Conservation (phyloP, 2,888 invertebrate species). For the Sesia bembeciformis region DNA sequence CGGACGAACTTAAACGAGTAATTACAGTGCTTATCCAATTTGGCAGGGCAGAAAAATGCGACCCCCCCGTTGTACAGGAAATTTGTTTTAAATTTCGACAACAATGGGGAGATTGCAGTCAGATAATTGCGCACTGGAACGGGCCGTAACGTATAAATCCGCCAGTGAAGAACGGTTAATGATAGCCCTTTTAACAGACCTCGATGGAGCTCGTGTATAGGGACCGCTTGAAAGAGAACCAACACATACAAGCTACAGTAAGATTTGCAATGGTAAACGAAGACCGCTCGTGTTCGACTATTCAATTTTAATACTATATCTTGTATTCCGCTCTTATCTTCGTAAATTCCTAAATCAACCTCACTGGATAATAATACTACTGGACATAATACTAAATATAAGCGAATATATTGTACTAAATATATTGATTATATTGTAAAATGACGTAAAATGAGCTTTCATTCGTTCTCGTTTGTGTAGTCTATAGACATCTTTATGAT, state of each 20-base stretch:
- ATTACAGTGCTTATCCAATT: slow-evolving; percentile 73
- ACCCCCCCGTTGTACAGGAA: slow-evolving; percentile 65
- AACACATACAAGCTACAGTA: slow-evolving; percentile 9
- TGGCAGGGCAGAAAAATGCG: slow-evolving; percentile 68
- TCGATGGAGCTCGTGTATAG: slow-evolving; percentile 12
- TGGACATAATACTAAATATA: too few species aligned
- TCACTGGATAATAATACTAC: too few species aligned
- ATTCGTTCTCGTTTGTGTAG: slow-evolving; percentile 6
- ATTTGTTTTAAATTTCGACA: slow-evolving; percentile 74
- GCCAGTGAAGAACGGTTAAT: slow-evolving; percentile 61
- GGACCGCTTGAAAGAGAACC: slow-evolving; percentile 29
- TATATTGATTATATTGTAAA: too few species aligned
- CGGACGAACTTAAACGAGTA: slow-evolving; percentile 49
- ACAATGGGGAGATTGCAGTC: slow-evolving; percentile 68
- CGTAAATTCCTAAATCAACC: too few species aligned
- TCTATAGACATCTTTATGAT: slow-evolving; percentile 34
- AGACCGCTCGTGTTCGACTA: too few species aligned
- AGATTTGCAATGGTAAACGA: too few species aligned
- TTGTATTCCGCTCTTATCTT: too few species aligned
- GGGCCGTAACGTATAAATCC: slow-evolving; percentile 65
- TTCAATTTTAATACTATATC: too few species aligned
- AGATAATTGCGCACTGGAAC: slow-evolving; percentile 65
- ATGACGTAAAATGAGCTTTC: slow-evolving; percentile 38
- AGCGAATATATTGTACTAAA: too few species aligned
- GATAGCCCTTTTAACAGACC: slow-evolving; percentile 30